Evolutionary conservation across 2,888 invertebrate species (phyloP).

Genomic region (Lycophotia porphyrea): DNA sequence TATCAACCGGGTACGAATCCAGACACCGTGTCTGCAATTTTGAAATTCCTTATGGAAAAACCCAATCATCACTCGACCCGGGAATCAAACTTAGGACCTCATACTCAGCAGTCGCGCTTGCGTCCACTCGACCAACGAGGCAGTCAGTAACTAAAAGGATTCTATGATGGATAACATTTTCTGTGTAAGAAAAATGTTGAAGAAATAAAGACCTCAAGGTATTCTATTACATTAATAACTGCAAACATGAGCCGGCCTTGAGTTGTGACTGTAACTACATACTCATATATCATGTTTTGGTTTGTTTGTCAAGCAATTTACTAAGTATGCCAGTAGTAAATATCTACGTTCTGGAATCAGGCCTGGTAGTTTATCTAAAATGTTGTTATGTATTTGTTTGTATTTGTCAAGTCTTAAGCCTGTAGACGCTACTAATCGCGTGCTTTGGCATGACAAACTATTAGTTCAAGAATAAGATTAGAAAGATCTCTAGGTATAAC

Average conservation of each 20-base stretch:
- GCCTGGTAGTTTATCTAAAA: not conserved
- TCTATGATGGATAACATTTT: not conserved
- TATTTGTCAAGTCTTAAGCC: not conserved
- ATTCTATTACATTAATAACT: constrained; percentile 27
- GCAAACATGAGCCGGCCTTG: constrained; percentile 17
- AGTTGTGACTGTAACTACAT: constrained; percentile 17
- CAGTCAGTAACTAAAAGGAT: not conserved
- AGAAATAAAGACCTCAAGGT: constrained; percentile 7
- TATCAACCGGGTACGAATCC: too few species aligned
- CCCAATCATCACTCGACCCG: too few species aligned
- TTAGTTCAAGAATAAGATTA: not conserved
- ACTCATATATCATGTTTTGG: constrained; percentile 25
- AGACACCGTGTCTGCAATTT: too few species aligned
- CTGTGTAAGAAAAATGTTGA: not conserved
- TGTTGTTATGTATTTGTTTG: not conserved
- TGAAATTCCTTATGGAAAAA: too few species aligned
- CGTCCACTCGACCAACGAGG: too few species aligned
- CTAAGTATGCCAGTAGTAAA: constrained; percentile 19
- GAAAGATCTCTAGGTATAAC: not conserved
- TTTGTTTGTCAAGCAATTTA: constrained; percentile 41
- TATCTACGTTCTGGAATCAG: not conserved
- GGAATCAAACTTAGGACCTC: too few species aligned
- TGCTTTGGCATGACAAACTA: not conserved
- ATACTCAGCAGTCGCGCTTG: too few species aligned
- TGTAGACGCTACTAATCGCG: not conserved